Evolutionary conservation across 1,140 invertebrate genomes (phyloP).

Genomic region (Drosophila seguyi): DNA sequence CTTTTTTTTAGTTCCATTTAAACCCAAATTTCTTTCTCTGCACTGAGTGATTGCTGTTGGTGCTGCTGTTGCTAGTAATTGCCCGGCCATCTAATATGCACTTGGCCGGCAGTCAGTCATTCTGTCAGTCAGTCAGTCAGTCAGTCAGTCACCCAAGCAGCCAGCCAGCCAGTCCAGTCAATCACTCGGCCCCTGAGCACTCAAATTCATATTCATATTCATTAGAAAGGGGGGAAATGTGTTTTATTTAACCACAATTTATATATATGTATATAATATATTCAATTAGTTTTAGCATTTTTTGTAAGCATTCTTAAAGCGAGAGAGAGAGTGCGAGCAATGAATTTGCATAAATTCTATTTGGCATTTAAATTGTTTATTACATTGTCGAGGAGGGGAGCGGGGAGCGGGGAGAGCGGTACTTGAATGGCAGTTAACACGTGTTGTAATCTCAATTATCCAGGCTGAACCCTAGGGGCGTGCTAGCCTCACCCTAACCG

Average conservation of each 20-base stretch:
- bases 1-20: not conserved
- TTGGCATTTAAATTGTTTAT: slow-evolving; percentile 56
- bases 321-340: slow-evolving; percentile 11
- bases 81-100: slow-evolving; percentile 58
- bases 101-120: slow-evolving; percentile 51
- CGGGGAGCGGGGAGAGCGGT: not conserved
- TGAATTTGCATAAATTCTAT: slow-evolving; percentile 53
- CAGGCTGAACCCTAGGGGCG: slow-evolving; percentile 27
- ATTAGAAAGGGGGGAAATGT: slow-evolving; percentile 30
- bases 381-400: slow-evolving; percentile 2
- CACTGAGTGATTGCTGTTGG: slow-evolving; percentile 38
- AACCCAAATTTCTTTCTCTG: not conserved
- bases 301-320: slow-evolving; percentile 38
- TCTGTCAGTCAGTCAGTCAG: slow-evolving; percentile 54
- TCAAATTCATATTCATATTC: slow-evolving; percentile 51
- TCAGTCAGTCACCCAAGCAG: slow-evolving; percentile 1
- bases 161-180: slow-evolving; percentile 19
- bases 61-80: slow-evolving; percentile 52
- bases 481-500: slow-evolving; percentile 1
- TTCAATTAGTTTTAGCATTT: slow-evolving; percentile 58
- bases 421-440: slow-evolving; percentile 48
- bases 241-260: slow-evolving; percentile 1
- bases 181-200: slow-evolving; percentile 11
- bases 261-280: slow-evolving; percentile 17
- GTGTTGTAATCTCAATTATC: slow-evolving; percentile 52